phyloP scores from a whole-genome alignment of 2,888 invertebrate species.

The Zhengitettix transpicula region DNA sequence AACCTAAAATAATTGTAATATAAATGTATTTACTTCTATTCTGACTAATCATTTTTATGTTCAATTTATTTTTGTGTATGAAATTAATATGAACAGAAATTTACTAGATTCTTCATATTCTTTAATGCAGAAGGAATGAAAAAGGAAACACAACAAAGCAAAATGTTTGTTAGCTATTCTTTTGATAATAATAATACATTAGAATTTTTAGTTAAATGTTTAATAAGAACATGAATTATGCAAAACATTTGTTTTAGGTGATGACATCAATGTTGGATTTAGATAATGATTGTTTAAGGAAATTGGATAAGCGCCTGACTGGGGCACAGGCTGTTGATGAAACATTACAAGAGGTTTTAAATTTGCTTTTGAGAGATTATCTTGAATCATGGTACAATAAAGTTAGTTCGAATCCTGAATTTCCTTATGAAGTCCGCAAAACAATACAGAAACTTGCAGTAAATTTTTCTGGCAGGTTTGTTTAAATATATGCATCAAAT shows the following conservation, averaged over 20 bases:
- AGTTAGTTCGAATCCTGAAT: constrained; percentile 49
- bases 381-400: constrained; percentile 44
- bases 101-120: too few relatives aligned
- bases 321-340: constrained; percentile 76
- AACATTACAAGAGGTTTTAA: constrained; percentile 67
- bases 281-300: neutral
- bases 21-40: too few relatives aligned
- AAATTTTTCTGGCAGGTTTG: constrained; percentile 51
- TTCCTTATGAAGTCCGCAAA: constrained; percentile 48
- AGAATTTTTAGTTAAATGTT: too few relatives aligned
- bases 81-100: too few relatives aligned
- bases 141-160: too few relatives aligned
- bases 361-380: constrained; percentile 66
- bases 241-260: constrained; percentile 3
- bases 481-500: neutral
- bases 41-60: too few relatives aligned
- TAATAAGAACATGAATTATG: too few relatives aligned
- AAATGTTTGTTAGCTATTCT: too few relatives aligned
- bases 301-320: constrained; percentile 45
- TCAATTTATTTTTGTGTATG: too few relatives aligned
- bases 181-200: too few relatives aligned
- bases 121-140: too few relatives aligned
- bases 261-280: constrained; percentile 4
- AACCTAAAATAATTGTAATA: too few relatives aligned
- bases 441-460: constrained; percentile 54